These are phyloP conservation scores for Malurus leucopterus DNA, from an alignment of 2,797 vertebrate genomes.

Conservation along the genomic window DNA sequence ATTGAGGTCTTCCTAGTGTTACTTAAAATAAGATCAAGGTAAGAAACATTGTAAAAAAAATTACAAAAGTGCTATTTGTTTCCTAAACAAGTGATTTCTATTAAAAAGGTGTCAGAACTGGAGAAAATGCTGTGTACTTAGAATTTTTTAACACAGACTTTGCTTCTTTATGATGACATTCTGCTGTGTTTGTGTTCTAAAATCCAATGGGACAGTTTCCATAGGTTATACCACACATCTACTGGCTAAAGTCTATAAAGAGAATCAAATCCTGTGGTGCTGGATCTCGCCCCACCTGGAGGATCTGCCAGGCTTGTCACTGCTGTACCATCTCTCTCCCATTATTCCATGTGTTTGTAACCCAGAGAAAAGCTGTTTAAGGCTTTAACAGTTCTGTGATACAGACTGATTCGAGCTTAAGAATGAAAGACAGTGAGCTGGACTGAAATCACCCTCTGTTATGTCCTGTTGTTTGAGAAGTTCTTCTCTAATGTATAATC, in stretches of 20 bases:
- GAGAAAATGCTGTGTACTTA: conserved; percentile 86
- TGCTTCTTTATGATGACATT: conserved; percentile 68
- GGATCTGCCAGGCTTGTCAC: conserved; percentile 32
- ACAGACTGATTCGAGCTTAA: not conserved
- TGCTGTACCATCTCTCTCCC: conserved; percentile 12
- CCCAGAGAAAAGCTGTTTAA: not conserved
- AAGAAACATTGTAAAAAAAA: conserved; percentile 80
- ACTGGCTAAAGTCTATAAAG: conserved; percentile 20
- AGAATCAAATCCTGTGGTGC: not conserved
- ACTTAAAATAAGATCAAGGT: conserved; percentile 87
- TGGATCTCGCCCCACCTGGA: conserved; percentile 1
- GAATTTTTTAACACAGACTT: conserved; percentile 82
- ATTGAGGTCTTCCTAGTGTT: conserved; percentile 99
- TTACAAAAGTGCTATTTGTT: conserved; percentile 94
- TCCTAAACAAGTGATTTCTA: conserved; percentile 90
- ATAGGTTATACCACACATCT: conserved; percentile 2
- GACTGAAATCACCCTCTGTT: not conserved
- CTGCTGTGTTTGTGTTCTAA: conserved; percentile 72
- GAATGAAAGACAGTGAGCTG: not conserved
- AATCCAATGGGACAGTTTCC: conserved; percentile 59
- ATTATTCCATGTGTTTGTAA: not conserved
- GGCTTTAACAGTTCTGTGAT: not conserved
- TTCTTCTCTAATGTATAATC: not conserved
- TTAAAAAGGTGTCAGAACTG: conserved; percentile 91
- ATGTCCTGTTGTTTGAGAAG: not conserved